Evolutionary conservation across 2,113 vertebrate genomes (phyloP).

Genomic region (Origma solitaria): DNA sequence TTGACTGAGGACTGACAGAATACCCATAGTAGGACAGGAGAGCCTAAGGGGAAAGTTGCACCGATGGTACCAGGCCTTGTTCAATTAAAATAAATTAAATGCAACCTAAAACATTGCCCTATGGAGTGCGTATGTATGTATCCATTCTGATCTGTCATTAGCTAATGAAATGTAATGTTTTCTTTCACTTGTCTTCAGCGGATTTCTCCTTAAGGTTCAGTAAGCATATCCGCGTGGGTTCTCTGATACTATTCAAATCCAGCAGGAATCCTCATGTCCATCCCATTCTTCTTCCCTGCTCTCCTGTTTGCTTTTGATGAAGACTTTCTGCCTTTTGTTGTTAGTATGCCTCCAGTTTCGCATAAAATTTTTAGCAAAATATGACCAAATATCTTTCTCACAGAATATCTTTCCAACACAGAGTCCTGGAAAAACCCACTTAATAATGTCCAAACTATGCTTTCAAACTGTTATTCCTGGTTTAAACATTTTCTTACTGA

Average conservation of each 20-base stretch:
- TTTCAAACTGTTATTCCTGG: neutral
- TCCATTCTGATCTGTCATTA: neutral
- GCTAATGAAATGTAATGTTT: neutral
- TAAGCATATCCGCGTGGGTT: neutral
- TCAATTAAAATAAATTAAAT: neutral
- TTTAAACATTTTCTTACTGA: neutral
- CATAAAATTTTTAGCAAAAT: neutral
- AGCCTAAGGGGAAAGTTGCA: neutral
- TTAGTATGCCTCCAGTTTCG: neutral
- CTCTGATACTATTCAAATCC: neutral
- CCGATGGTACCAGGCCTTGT: neutral
- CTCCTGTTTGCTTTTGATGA: neutral
- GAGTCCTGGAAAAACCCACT: neutral
- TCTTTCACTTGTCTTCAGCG: neutral
- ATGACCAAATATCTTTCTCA: neutral
- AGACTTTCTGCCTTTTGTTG: neutral
- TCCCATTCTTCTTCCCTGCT: neutral
- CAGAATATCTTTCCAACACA: neutral
- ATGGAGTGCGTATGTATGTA: fast-evolving
- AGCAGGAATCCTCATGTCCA: neutral
- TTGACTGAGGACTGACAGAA: neutral
- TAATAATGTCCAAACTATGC: neutral
- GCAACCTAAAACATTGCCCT: neutral
- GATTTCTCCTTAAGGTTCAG: neutral
- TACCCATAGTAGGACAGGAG: neutral